These are phyloP conservation scores for Synanthedon andrenaeformis DNA, from an alignment of 2,888 invertebrate genomes.

Conservation along the genomic window DNA sequence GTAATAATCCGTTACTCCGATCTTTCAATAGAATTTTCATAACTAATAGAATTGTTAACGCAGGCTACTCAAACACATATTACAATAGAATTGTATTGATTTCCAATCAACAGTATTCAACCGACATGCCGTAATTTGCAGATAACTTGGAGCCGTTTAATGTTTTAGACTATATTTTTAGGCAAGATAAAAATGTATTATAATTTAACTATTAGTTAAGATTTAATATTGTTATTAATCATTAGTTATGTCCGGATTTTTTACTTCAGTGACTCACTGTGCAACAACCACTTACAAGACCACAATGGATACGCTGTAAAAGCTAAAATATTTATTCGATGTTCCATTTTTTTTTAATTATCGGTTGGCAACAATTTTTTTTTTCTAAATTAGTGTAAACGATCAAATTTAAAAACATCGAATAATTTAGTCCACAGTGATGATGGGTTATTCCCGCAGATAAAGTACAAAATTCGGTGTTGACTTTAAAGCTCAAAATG, in stretches of 20 bases:
- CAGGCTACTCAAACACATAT: slow-evolving; percentile 65
- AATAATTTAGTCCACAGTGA: slow-evolving; percentile 68
- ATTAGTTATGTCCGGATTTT: slow-evolving; percentile 51
- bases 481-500: slow-evolving; percentile 59
- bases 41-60: slow-evolving; percentile 52
- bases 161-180: slow-evolving; percentile 48
- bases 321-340: slow-evolving; percentile 35
- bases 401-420: slow-evolving; percentile 65
- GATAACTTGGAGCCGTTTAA: slow-evolving; percentile 62
- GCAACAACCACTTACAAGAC: slow-evolving; percentile 50
- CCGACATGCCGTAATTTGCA: slow-evolving; percentile 65
- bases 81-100: slow-evolving; percentile 67
- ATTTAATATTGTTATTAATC: neutral
- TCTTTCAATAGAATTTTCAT: slow-evolving; percentile 63
- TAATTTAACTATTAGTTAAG: neutral
- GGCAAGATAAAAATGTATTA: slow-evolving; percentile 21
- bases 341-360: slow-evolving; percentile 45
- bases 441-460: slow-evolving; percentile 55
- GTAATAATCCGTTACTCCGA: slow-evolving; percentile 61
- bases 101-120: slow-evolving; percentile 62
- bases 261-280: slow-evolving; percentile 61
- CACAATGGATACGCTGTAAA: slow-evolving; percentile 62
- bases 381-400: slow-evolving; percentile 62
- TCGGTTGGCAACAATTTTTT: slow-evolving; percentile 50
- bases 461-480: slow-evolving; percentile 71